Conservation (phyloP, 1,140 invertebrate genomes). For the Polyergus mexicanus region DNA sequence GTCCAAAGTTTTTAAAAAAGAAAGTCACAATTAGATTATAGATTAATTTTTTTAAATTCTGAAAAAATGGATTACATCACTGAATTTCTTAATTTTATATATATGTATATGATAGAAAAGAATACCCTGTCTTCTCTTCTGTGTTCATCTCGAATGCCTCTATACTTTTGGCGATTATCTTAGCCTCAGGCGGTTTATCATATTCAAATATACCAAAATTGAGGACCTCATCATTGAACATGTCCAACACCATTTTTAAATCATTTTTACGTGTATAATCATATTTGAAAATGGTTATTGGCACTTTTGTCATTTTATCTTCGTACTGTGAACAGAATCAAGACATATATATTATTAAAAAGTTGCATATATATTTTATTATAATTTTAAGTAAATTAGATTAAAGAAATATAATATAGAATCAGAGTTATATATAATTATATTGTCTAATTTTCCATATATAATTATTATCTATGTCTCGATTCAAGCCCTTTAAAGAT, state of each 20-base stretch:
- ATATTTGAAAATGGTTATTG: conserved; percentile 85
- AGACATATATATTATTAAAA: no score
- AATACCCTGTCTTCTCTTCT: conserved; percentile 81
- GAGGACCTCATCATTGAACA: conserved; percentile 80
- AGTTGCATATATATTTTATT: no score
- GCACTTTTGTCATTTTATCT: conserved; percentile 79
- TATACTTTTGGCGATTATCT: conserved; percentile 81
- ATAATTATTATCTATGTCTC: not conserved
- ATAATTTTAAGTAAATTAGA: not conserved
- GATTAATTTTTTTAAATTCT: not conserved
- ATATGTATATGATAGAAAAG: not conserved
- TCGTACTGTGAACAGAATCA: conserved; percentile 79
- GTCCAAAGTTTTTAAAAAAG: not conserved
- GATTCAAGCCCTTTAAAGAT: not conserved
- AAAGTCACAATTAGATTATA: not conserved
- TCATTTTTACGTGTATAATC: conserved; percentile 83
- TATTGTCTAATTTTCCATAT: not conserved
- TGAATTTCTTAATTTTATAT: not conserved
- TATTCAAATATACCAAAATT: conserved; percentile 84
- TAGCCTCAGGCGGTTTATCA: conserved; percentile 83
- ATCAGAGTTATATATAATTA: conserved; percentile 24
- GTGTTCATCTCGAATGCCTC: conserved; percentile 80
- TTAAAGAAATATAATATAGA: conserved; percentile 8
- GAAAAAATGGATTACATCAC: not conserved
- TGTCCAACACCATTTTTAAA: conserved; percentile 81